Evolutionary conservation across 2,113 vertebrate genomes (phyloP).

Genomic region (Cynocephalus volans): DNA sequence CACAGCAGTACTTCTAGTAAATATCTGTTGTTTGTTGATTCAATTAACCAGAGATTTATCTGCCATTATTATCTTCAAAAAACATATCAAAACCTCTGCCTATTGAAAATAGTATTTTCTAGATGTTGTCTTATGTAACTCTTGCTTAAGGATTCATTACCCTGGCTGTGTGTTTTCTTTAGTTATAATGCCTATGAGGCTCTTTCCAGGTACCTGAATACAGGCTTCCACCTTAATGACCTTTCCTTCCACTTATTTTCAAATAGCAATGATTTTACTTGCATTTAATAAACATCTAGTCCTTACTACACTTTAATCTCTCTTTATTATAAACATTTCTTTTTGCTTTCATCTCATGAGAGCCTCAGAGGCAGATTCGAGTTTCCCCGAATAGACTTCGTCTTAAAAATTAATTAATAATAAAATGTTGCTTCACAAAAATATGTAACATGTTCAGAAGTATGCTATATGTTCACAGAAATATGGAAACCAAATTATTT

Average conservation of each 20-base stretch:
- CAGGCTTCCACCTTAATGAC: background rate
- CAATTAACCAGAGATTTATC: background rate
- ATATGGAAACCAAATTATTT: conserved; percentile 1
- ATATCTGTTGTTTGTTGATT: conserved; percentile 1
- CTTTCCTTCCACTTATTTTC: background rate
- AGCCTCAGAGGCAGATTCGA: background rate
- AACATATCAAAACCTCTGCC: background rate
- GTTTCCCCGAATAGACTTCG: background rate
- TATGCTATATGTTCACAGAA: background rate
- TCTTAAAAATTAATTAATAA: conserved; percentile 36
- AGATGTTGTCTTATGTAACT: background rate
- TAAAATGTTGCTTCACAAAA: background rate
- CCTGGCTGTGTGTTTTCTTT: background rate
- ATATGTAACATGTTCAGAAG: background rate
- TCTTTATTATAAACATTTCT: background rate
- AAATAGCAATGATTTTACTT: background rate
- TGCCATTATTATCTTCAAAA: background rate
- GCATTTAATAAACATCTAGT: background rate
- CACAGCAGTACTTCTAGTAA: background rate
- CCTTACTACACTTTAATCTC: background rate
- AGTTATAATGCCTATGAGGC: background rate
- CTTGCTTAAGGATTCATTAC: background rate
- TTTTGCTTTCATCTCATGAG: conserved; percentile 24
- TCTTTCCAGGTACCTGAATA: background rate
- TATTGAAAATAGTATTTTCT: background rate